phyloP scores from a whole-genome alignment of 2,888 invertebrate genomes.

The Omphaloscelis lunosa region DNA sequence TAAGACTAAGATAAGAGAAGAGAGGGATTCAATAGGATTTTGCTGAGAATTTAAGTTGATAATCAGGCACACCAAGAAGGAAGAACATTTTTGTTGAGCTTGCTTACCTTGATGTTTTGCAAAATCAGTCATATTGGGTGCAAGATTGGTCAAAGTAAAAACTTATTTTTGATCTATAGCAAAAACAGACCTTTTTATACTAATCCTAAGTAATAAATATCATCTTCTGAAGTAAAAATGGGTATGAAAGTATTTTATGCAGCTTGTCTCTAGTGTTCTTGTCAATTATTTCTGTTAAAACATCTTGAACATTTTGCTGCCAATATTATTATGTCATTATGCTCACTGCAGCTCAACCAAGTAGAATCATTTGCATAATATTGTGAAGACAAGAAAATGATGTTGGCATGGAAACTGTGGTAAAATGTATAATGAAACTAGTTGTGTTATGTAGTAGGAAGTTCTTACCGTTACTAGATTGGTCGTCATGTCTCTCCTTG shows the following conservation, averaged over 20 bases:
- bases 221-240: background rate
- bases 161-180: background rate
- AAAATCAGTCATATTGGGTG: background rate
- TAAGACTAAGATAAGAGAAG: background rate
- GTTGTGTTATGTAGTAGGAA: background rate
- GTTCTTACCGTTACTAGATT: conserved; percentile 87
- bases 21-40: background rate
- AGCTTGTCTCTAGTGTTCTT: background rate
- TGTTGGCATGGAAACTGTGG: conserved; percentile 23
- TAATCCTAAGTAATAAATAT: too few relatives aligned
- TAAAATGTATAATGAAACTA: background rate
- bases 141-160: background rate
- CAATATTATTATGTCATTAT: background rate
- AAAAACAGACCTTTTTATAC: background rate
- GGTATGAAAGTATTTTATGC: background rate
- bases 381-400: conserved; percentile 8
- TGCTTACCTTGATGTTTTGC: background rate
- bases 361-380: conserved; percentile 16
- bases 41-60: background rate
- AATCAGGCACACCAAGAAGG: background rate
- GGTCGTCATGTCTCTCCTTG: conserved; percentile 90
- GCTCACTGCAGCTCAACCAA: background rate
- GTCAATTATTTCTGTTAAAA: background rate
- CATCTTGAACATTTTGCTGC: background rate
- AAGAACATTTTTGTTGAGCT: background rate